Base-by-base conservation (phyloP, 2,113 vertebrate genomes). In the Gymnogyps californianus region DNA sequence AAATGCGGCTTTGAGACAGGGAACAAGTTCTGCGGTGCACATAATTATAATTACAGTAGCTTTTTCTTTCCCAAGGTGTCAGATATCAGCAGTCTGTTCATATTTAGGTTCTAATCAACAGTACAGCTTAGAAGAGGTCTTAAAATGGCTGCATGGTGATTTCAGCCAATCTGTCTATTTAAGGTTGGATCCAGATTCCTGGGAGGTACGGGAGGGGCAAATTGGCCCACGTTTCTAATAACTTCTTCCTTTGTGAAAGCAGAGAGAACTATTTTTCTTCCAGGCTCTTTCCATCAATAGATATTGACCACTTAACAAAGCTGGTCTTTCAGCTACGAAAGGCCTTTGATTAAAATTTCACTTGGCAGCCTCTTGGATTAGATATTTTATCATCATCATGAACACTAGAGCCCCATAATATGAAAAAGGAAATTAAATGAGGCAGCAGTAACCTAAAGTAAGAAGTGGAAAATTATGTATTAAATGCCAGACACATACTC, bases 271-370 rank as follows among this genome's bases (percentile, higher is more conserved):
- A 16, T 86, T 83, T 93, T 87, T 93, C 79, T 91, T 83, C 52
- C 38, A 47, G 59, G 51, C 55, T 90, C 51, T 81, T 74, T 21
- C 80, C 76, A 67, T 94, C 88, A 75, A 40, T 59, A 92, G 83
- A 84, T 96, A 95, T 71, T 44, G 88, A 96, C 90, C 92, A 57
- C 64, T 96, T 90, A 78, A 78, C 64, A 70, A 87, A 93, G 83
- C 42, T 64, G 87, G 31, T 21, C 71, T 83, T 89, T 72, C 66
- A 77, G 82, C 66, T 87, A 13, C 9, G 12, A 85, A 88, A 90
- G 57, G 70, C 66, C 19, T 95, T 57, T 90, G 80, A 94, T 95
- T 94, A 90, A 96, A 93, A 93, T 78, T 93, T 94, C 76, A 31
- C 72, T 96, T 93, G 95, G 90, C 96, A 92, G 55, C 52, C 83